Evolutionary conservation across 92 coral and sea anemone genomes (phyloP), one percentile per base, ranked within the genome.

Genomic region (Porites divaricata): DNA sequence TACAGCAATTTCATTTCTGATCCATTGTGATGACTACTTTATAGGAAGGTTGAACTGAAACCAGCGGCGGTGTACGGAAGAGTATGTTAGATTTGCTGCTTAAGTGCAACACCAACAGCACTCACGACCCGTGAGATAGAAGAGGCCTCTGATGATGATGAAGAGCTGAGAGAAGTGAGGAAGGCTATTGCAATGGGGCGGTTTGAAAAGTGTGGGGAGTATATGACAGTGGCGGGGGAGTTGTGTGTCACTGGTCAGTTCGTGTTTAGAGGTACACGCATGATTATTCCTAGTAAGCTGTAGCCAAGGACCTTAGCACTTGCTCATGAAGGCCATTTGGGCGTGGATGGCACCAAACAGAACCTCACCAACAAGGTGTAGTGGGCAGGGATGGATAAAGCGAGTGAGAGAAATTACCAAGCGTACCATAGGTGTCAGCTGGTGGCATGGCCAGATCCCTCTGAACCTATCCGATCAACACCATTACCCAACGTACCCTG

Each of bases 331-430:
- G 28, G 28, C 28, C 28, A 26, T 2, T 26, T 26, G 28, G 28
- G 28, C 28, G 28, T 26, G 28, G 28, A 1, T 26, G 28, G 28
- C 28, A 26, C 28, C 28, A 26, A 26, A 26, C 28, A 26, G 28
- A 26, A 26, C 28, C n/a, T n/a, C n/a, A n/a, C n/a, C n/a, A n/a
- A n/a, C 45, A 35, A 35, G 45, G 45, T 35, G 6, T 35, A 6
- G 45, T 35, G 6, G 45, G 5, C 45, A 35, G 45, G 45, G 45
- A 35, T 35, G 45, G 45, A 35, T 20, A 88, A 83, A 69, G 87
- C 80, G 5, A 91, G 84, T 56, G 91, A 91, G 66, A 81, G 85
- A 64, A 75, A 78, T 48, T 87, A 83, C 76, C 74, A 81, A 52
- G 74, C 86, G 17, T 90, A 89, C 62, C 65, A 28, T 28, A 5